Percentiles rank a stretch among this genome's conserved stretches.
Conservation (phyloP, 2,888 invertebrate genomes). For the Thumatha senex region DNA sequence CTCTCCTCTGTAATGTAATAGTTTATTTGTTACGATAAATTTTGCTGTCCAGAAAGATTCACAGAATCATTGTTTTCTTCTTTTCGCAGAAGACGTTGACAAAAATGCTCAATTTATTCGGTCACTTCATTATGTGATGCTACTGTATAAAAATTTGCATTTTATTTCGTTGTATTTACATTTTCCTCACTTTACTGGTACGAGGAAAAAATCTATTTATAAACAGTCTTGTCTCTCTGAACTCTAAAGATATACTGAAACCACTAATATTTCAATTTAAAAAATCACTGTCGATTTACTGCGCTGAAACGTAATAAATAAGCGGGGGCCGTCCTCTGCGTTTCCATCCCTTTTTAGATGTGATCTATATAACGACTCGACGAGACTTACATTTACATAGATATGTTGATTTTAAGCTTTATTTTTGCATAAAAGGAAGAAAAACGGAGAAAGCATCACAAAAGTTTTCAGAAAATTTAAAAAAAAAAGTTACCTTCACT, state of each 20-base stretch:
- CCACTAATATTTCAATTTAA: constrained; percentile 70
- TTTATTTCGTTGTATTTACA: constrained; percentile 37
- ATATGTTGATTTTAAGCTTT: constrained; percentile 31
- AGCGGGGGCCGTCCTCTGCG: constrained; percentile 62
- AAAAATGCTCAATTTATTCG: constrained; percentile 73
- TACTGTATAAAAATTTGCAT: constrained; percentile 40
- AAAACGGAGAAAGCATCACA: constrained; percentile 11
- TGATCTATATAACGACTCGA: constrained; percentile 32
- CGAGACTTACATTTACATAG: constrained; percentile 34
- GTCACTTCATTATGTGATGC: constrained; percentile 63
- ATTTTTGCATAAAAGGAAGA: constrained; percentile 18
- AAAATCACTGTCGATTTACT: constrained; percentile 71
- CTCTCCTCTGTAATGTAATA: constrained; percentile 45
- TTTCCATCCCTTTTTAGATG: constrained; percentile 32
- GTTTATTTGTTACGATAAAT: constrained; percentile 80
- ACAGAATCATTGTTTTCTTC: constrained; percentile 77
- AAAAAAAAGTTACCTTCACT: too few relatives aligned
- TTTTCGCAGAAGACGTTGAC: constrained; percentile 69
- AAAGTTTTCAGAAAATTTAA: background rate
- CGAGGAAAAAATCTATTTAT: constrained; percentile 54
- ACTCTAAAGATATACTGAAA: constrained; percentile 52
- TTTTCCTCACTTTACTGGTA: constrained; percentile 35
- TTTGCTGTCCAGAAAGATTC: constrained; percentile 72
- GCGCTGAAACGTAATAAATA: constrained; percentile 63
- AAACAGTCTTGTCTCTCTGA: constrained; percentile 50